Evolutionary conservation across 1,140 invertebrate genomes (phyloP).

Genomic region (Microvelia longipes): DNA sequence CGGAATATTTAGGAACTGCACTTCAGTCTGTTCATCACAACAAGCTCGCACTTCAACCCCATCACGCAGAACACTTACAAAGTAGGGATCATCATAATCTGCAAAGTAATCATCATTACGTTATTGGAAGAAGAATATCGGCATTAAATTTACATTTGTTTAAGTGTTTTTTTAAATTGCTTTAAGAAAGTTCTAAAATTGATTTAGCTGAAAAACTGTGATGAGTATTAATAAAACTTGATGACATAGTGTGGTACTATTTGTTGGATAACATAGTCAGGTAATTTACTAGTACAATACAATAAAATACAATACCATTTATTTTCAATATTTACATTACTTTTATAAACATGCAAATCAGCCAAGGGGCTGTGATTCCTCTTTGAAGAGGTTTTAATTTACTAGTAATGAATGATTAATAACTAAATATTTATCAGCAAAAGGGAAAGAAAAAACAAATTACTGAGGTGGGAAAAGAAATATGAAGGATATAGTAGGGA

Average conservation of each 20-base stretch:
- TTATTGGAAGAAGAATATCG: background rate
- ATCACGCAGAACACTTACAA: slow-evolving; percentile 66
- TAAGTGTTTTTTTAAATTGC: background rate
- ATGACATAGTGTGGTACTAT: background rate
- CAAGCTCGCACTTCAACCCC: slow-evolving; percentile 53
- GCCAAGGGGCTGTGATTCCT: too few relatives aligned
- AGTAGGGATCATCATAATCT: slow-evolving; percentile 84
- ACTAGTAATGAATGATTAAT: too few relatives aligned
- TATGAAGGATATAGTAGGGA: too few relatives aligned
- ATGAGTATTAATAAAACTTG: background rate
- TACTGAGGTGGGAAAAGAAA: too few relatives aligned
- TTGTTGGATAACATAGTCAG: background rate
- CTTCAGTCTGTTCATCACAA: background rate
- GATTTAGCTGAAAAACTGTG: background rate
- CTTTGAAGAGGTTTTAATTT: too few relatives aligned
- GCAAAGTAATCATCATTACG: slow-evolving; percentile 24
- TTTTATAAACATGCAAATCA: too few relatives aligned
- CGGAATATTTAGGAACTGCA: background rate
- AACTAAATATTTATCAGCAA: too few relatives aligned
- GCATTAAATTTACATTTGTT: background rate
- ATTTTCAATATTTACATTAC: too few relatives aligned
- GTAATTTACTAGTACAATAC: background rate
- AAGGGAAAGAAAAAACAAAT: too few relatives aligned
- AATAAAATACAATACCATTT: too few relatives aligned
- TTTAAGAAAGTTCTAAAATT: background rate